Base-by-base conservation (phyloP, 2,888 invertebrate genomes). In the Pachymerium ferrugineum region DNA sequence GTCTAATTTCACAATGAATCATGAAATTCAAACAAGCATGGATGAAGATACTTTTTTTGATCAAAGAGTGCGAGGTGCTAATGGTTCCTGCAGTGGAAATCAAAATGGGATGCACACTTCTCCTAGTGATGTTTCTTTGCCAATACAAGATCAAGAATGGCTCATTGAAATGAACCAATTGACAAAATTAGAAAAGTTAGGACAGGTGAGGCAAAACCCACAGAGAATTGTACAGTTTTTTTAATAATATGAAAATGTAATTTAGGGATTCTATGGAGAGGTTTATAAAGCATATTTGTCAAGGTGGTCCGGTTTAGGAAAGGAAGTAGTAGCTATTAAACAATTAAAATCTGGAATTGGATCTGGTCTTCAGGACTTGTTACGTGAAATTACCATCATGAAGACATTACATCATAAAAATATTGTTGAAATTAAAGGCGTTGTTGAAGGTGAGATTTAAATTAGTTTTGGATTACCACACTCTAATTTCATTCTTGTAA, bases 331-430 rank as follows among this genome's bases (percentile, higher is more conserved):
- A 0, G 84, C 86, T 77, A 88, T 90, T 0, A 91, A 91, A 80
- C 88, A 87, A 78, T 81, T 90, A 5, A 75, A 70, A 22, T 71
- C 74, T 30, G 62, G 69, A 28, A 70, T 74, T n/a, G 68, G 72
- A 1, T 72, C 74, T 28, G 73, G 76, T 16, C 71, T 75, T 25
- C 85, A 87, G 74, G 94, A 94, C 81, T 92, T 94, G 79, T 88
- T 89, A 80, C 87, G 93, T 75, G 95, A 95, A 85, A 89, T 94
- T 74, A 86, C 88, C 74, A 94, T 95, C 77, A 93, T 95, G 92
- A 90, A 92, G 87, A 88, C 88, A 0, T 83, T 95, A 62, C 88
- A 90, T 78, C 95, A 95, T 84, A 88, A 88, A 68, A 94, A 95
- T 83, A 92, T 95, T 77, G 94, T 95, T 0, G 89, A 90, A 83